Evolutionary conservation across 1,140 invertebrate species (phyloP), one percentile per base, ranked within the genome.

Genomic region (Orchestia grillus): DNA sequence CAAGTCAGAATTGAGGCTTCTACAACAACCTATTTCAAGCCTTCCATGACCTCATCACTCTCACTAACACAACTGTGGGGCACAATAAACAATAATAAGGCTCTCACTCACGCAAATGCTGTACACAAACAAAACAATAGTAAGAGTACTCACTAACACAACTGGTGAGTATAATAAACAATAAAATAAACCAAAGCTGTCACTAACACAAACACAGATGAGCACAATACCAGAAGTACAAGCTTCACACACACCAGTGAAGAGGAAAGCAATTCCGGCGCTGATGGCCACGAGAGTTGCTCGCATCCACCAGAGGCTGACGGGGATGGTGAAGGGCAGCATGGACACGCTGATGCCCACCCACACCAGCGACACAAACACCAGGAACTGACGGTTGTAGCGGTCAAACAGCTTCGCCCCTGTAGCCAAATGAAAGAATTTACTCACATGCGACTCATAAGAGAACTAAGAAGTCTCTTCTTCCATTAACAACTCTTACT

Each of bases 331-430:
- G 95, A 97, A 97, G 6, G 96, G 97, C 91, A 97, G 45, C 40
- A 97, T 95, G 44, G 96, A 96, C 57, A 97, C 96, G 23, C 94
- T 96, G 8, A 97, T 95, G 19, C 96, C 95, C 87, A 97, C 96
- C 96, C 96, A 96, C 44, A 97, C 44, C 87, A 97, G 88, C 40
- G 96, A 96, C 36, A 97, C 96, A 77, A 96, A 97, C 62, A 97
- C 96, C 57, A 97, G 95, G 90, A 97, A 97, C 95, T 97, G 97
- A 62, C 97, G 97, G 91, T 97, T 97, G 96, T 97, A 97, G 42
- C 96, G 94, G 45, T 97, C 97, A 96, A 97, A 97, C 95, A 97
- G 42, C 43, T 97, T 57, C 6, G 96, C 96, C 16, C 97, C 97
- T 97, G 96, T 45, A 47, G 88, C 42, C 45, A 41, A 36, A 42